Base-by-base conservation (phyloP, 2,888 invertebrate genomes). In the Sacculina carcini region DNA sequence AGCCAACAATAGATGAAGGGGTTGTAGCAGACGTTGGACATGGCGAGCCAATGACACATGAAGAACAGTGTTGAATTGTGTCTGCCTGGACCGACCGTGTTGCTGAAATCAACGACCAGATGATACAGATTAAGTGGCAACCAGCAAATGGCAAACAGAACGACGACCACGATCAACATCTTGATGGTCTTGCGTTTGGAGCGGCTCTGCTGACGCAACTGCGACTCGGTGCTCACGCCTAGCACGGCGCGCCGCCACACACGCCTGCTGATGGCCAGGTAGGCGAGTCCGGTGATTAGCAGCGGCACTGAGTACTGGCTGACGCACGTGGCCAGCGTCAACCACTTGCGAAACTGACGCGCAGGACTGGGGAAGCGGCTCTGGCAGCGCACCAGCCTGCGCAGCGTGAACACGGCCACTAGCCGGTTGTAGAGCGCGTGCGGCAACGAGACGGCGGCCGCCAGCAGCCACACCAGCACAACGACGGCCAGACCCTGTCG, bases 1-100 rank as follows among this genome's bases (percentile, higher is more conserved):
- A 68, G 58, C 65, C 67, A 68, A 55, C 66, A 68, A 56, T 68
- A 69, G 16, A 68, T 65, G 56, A 67, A 67, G 1, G 69, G 68
- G 54, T 68, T 68, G 58, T 64, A 67, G 56, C 67, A 67, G 3
- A 66, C 65, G 54, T 65, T 65, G 53, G 65, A 65, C 60, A 68
- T 66, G 23, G 68, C 68, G n/a, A 67, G 59, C 64, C 66, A 65
- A 55, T 69, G 67, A 52, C 66, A 66, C 36, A 63, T 56, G 26
- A 68, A 62, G 56, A 65, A 66, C 3, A 61, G 62, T 2, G 61
- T 62, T 2, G 65, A 63, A 54, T 63, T 62, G 56, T 65, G 65
- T 19, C 59, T 59, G 53, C 59, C 60, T n/a, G 59, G 55, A n/a
- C 57, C 56, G 2, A 57, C 54, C 52, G 60, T 57, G 1, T 61